Evolutionary conservation across 2,113 vertebrate species (phyloP), one percentile per base, ranked within the genome.

Genomic region (Egretta garzetta): DNA sequence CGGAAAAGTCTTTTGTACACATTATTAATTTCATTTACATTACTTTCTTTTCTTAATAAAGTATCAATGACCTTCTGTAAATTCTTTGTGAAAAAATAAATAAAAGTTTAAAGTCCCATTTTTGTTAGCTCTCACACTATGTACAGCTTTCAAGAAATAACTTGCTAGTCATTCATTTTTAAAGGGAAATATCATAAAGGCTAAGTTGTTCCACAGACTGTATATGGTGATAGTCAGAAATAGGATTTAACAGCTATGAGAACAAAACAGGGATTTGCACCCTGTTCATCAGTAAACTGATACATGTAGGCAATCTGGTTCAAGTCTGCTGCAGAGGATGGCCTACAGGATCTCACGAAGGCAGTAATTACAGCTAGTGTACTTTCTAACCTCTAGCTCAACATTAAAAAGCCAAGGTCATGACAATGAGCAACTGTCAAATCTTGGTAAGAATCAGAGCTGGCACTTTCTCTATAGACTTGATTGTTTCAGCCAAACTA

Each of bases 401-500:
- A 95, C 41, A 35, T 11, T 3, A 67, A 52, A 81, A 86, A 75
- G 5, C 33, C 81, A 95, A 96, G 86, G 83, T 93, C 79, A 86
- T 3, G 4, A 86, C 77, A 86, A 45, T 0, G 6, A 93, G 55
- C 64, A 85, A 39, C 63, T 93, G 75, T 92, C 94, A 95, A 67
- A 76, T 76, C 66, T 91, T 62, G 39, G 53, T 47, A 82, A 93
- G 80, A 68, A 87, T 74, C 58, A 73, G 88, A 73, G 53, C 62
- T 91, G 74, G 74, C 86, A 80, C 77, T 91, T 97, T 70, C 89
- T 86, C 86, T 75, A 66, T 32, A 81, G 80, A 52, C 63, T 77
- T 72, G 62, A 96, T 97, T 96, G 82, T 94, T 97, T 90, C 94
- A 28, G 41, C 79, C 90, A 95, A 95, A 95, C 64, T 96, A 37